Percentiles rank a stretch among this genome's conserved stretches.
These are phyloP conservation scores for Archivesica marissinica DNA, from an alignment of 1,140 invertebrate genomes.

Conservation along the genomic window DNA sequence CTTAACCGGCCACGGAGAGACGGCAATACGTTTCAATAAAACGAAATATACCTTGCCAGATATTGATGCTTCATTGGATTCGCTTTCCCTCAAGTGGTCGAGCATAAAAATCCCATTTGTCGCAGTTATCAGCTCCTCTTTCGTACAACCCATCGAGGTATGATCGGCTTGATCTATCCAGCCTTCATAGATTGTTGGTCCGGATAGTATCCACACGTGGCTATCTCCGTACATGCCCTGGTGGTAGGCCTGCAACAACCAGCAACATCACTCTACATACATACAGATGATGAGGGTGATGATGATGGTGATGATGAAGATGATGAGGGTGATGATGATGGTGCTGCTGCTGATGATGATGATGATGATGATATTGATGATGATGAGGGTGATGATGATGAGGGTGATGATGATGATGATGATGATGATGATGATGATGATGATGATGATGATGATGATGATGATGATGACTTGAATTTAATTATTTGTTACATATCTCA, in stretches of 20 bases:
- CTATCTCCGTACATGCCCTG: slow-evolving; percentile 22
- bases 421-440: no score
- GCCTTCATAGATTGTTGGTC: neutral
- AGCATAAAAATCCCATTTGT: neutral
- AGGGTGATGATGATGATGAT: no score
- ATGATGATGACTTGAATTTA: no score
- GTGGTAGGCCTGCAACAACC: slow-evolving; percentile 5
- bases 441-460: no score
- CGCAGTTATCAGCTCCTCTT: neutral
- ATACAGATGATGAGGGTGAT: neutral
- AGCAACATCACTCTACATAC: neutral
- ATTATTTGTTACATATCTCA: no score
- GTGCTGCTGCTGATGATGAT: no score
- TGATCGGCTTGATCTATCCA: slow-evolving; percentile 1
- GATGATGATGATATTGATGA: neutral
- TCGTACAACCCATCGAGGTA: neutral
- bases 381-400: no score
- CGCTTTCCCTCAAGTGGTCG: neutral
- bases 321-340: no score
- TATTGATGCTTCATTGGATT: neutral
- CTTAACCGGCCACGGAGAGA: no score
- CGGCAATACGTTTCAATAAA: no score
- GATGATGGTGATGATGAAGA: neutral
- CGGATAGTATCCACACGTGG: slow-evolving; percentile 33
- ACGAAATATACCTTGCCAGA: slow-evolving; percentile 12